These are phyloP conservation scores for Teleiodes luculella DNA, from an alignment of 2,888 invertebrate genomes.

Conservation along the genomic window DNA sequence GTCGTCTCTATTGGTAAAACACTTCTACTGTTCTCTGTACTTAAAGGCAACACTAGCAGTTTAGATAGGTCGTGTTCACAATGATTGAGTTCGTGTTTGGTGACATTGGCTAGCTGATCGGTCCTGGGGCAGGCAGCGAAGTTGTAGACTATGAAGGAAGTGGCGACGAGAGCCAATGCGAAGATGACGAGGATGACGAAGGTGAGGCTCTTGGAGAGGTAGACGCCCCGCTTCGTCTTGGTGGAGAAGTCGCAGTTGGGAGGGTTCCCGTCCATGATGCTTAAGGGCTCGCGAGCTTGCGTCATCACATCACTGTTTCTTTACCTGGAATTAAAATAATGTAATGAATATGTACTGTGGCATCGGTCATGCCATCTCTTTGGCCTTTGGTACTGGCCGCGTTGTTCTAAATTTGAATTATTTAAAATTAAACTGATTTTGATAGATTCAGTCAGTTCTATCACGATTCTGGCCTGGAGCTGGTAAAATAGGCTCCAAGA, in stretches of 20 bases:
- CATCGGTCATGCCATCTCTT: too few species aligned
- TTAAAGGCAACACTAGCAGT: conserved; percentile 60
- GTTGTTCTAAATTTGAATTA: too few species aligned
- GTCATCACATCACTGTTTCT: conserved; percentile 70
- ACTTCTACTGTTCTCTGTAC: conserved; percentile 58
- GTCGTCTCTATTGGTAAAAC: conserved; percentile 56
- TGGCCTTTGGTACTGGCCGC: too few species aligned
- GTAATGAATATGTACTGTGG: not conserved
- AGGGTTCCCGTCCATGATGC: conserved; percentile 80
- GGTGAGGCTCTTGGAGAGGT: conserved; percentile 81
- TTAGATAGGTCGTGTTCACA: conserved; percentile 67
- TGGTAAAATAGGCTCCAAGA: too few species aligned
- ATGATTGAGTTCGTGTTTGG: conserved; percentile 64
- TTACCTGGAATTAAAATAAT: conserved; percentile 51
- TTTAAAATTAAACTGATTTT: too few species aligned
- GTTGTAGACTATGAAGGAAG: conserved; percentile 87
- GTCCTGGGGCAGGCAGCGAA: conserved; percentile 82
- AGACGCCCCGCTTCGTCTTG: conserved; percentile 79
- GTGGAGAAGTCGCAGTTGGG: conserved; percentile 82
- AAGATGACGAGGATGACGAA: conserved; percentile 81
- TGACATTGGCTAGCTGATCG: conserved; percentile 63
- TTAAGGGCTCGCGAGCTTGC: conserved; percentile 67
- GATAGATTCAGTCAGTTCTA: too few species aligned
- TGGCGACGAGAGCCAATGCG: conserved; percentile 81
- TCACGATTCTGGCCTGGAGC: too few species aligned